Percentiles rank a stretch among this genome's conserved stretches.
These are phyloP conservation scores for Burhinus bistriatus DNA, from an alignment of 2,113 vertebrate genomes.

Conservation along the genomic window DNA sequence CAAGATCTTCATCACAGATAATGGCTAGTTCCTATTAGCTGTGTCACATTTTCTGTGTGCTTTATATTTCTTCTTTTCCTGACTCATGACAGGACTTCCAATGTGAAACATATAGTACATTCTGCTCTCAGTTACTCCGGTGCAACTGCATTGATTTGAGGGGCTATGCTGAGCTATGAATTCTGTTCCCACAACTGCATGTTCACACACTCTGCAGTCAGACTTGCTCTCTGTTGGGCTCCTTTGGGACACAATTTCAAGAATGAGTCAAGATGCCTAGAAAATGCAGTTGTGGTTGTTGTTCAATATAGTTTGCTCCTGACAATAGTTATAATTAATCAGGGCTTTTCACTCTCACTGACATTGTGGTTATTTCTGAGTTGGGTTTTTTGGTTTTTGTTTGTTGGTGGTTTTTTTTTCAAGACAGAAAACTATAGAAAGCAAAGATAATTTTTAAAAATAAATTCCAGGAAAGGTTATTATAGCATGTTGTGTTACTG, in stretches of 20 bases:
- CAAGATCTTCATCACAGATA: neutral
- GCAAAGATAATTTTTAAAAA: constrained; percentile 9
- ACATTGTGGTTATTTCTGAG: neutral
- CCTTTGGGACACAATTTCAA: constrained; percentile 21
- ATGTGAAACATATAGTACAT: neutral
- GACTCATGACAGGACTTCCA: neutral
- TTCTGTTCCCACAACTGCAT: neutral
- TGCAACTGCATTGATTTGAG: constrained; percentile 1
- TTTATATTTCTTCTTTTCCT: neutral
- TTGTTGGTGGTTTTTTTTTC: neutral
- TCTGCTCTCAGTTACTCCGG: neutral
- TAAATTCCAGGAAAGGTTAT: neutral
- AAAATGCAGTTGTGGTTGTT: neutral
- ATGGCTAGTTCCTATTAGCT: neutral
- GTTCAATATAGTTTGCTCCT: neutral
- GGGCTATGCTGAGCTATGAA: neutral
- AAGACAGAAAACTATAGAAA: neutral
- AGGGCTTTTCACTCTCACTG: neutral
- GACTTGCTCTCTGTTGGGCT: neutral
- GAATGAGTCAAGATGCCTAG: neutral
- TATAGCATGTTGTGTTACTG: neutral
- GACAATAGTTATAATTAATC: constrained; percentile 16
- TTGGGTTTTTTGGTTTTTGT: neutral
- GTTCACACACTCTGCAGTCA: neutral
- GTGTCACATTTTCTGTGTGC: neutral